These are phyloP conservation scores for Scomber colias DNA, from an alignment of 2,113 vertebrate genomes.

Conservation along the genomic window DNA sequence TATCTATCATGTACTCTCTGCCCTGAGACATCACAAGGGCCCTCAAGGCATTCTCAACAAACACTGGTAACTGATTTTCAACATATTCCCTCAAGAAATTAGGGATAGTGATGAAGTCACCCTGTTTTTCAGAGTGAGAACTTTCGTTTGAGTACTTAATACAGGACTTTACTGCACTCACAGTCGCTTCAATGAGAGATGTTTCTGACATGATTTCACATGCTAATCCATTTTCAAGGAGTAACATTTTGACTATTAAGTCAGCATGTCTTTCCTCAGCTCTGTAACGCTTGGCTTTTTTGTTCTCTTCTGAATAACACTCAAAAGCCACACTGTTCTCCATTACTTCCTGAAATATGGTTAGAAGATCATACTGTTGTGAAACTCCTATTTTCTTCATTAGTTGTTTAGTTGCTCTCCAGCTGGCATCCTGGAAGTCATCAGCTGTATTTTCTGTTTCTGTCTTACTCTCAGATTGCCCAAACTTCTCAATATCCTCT, in stretches of 20 bases:
- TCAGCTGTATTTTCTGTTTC: no score
- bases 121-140: neutral
- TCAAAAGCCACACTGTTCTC: neutral
- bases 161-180: neutral
- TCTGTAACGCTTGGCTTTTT: neutral
- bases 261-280: neutral
- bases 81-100: neutral
- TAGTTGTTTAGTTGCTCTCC: no score
- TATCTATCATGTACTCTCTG: neutral
- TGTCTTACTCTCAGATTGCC: no score
- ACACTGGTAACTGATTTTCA: neutral
- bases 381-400: no score
- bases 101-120: neutral
- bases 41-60: neutral
- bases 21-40: neutral
- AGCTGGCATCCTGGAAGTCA: no score
- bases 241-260: neutral
- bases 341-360: no score
- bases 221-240: neutral
- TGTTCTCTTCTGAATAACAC: neutral
- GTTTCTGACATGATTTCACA: neutral
- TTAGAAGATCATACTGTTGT: no score
- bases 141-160: neutral
- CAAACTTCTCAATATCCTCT: neutral
- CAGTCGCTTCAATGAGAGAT: neutral